These are phyloP conservation scores for Chrysodeixis includens DNA, from an alignment of 2,888 invertebrate genomes.

Conservation along the genomic window DNA sequence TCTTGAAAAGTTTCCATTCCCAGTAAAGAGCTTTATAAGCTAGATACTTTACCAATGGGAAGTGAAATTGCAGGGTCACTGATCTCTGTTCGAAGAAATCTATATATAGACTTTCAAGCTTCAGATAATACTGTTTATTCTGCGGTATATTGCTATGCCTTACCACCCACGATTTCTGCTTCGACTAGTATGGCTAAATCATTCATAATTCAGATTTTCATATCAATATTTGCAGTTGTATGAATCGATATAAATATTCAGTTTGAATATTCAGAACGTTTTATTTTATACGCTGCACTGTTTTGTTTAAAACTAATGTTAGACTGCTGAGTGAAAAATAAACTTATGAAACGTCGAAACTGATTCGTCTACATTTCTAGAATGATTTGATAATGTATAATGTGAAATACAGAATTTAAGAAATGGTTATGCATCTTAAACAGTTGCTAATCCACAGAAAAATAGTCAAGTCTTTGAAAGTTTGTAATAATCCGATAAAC, in stretches of 20 bases:
- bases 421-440: no score
- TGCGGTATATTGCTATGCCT: neutral
- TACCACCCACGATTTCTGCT: no score
- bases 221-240: neutral
- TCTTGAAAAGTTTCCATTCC: no score
- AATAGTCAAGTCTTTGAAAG: no score
- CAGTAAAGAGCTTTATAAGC: neutral
- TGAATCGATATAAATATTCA: neutral
- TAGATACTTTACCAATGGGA: neutral
- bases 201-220: neutral
- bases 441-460: no score
- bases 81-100: neutral
- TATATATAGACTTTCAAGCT: neutral
- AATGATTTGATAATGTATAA: no score
- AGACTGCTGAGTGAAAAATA: neutral
- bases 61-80: slow-evolving; percentile 4
- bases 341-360: no score
- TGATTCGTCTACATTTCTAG: no score
- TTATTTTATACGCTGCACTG: neutral
- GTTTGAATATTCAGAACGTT: neutral
- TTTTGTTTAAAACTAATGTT: neutral
- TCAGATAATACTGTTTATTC: neutral
- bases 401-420: no score
- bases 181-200: neutral
- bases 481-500: no score